Evolutionary conservation across 2,113 vertebrate genomes (phyloP), one percentile per base, ranked within the genome.

Genomic region (Fregata magnificens): DNA sequence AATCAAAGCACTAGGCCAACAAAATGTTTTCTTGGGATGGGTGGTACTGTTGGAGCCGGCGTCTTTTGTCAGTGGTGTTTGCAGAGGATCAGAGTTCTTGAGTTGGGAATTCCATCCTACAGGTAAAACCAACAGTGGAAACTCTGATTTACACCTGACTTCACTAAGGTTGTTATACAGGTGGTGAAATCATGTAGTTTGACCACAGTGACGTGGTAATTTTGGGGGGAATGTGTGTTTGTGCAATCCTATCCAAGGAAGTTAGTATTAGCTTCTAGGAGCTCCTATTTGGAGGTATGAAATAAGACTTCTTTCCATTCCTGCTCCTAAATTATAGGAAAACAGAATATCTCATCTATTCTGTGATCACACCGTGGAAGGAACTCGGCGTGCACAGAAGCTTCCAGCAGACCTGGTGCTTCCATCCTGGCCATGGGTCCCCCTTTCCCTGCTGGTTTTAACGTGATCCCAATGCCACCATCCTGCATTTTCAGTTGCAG

Each of bases 381-480:
- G 49, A 40, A 10, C 36, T 62, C 17, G 1, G 11, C 16, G 7
- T 10, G 21, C 13, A 53, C 42, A 59, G 84, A 67, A 71, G 16
- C 9, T n/a, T 76, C 7, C 38, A 82, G 56, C 42, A 80, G 66
- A 67, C 31, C 18, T 40, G 18, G 5, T 66, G 50, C 40, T 7
- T 80, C 34, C 2, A 1, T 70, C 61, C 52, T 79, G 65, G 66
- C 45, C 5, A 2, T 11, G 7, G 25, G 28, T 24, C 6, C 8
- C 24, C 6, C 22, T 90, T 79, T 62, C 10, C 20, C 14, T 13
- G 65, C 19, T 36, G 24, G 3, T 66, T 78, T 82, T 78, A 24
- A 20, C 2, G 1, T 7, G 29, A 55, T 29, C 10, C 44, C 1
- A 7, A 13, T 45, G 47, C 56, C 4, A 47, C 6, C 6, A 2